Percentiles rank a stretch among this genome's conserved stretches.
Conservation (phyloP, 2,113 vertebrate genomes). For the Oenanthe melanoleuca region DNA sequence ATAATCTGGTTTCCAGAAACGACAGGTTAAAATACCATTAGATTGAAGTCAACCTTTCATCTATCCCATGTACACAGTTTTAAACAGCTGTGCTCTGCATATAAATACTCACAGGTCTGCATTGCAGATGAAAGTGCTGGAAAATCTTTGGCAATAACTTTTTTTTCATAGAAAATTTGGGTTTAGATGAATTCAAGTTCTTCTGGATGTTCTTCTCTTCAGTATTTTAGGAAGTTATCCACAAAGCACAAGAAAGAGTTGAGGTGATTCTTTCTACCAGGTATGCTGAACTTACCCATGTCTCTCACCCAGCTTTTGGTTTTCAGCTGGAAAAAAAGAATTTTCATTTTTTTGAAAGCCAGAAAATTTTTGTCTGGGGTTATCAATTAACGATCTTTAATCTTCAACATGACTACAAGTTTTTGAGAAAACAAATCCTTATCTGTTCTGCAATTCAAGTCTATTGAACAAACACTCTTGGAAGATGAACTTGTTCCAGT, state of each 20-base stretch:
- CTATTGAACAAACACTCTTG: background rate
- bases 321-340: background rate
- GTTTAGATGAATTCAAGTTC: background rate
- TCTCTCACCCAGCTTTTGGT: background rate
- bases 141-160: background rate
- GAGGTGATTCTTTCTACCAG: background rate
- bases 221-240: background rate
- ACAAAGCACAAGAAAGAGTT: background rate
- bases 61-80: background rate
- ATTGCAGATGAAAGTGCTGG: background rate
- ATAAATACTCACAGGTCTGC: background rate
- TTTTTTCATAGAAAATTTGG: background rate
- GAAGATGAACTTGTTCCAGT: background rate
- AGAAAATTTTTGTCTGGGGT: background rate
- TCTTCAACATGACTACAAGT: background rate
- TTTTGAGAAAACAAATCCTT: background rate
- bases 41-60: constrained; percentile 47
- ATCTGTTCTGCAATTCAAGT: background rate
- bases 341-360: background rate
- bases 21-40: constrained; percentile 20
- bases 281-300: background rate
- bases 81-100: constrained; percentile 2
- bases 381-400: background rate
- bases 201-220: background rate
- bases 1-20: constrained; percentile 30